Conservation (phyloP, 2,888 invertebrate genomes). For the Cephus rjabovi region DNA sequence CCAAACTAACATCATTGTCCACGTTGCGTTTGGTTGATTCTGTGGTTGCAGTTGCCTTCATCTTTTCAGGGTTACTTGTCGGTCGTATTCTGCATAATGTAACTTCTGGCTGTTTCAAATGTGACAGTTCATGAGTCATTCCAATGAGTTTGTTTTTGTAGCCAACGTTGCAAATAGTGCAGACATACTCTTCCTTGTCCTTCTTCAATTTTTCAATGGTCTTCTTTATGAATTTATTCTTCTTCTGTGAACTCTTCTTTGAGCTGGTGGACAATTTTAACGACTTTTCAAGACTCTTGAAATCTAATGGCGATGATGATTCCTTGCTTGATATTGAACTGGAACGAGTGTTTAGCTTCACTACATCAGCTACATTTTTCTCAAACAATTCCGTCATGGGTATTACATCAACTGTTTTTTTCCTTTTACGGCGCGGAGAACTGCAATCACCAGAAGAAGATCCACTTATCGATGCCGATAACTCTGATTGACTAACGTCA, state of each 20-base stretch:
- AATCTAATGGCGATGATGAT: slow-evolving; percentile 9
- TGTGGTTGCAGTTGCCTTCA: neutral
- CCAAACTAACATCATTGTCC: neutral
- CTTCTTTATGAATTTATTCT: neutral
- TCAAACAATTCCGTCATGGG: neutral
- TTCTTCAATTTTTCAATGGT: slow-evolving; percentile 9
- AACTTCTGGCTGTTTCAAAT: slow-evolving; percentile 49
- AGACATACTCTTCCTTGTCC: slow-evolving; percentile 28
- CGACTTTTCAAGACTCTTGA: slow-evolving; percentile 20
- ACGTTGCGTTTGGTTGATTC: neutral
- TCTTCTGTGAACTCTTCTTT: neutral
- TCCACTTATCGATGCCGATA: neutral
- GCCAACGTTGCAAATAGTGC: slow-evolving; percentile 42
- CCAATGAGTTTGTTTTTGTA: slow-evolving; percentile 47
- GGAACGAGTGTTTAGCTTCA: slow-evolving; percentile 7
- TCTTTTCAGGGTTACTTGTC: neutral
- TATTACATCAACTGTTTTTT: neutral
- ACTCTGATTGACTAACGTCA: neutral
- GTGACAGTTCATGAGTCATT: slow-evolving; percentile 50
- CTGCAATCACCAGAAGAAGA: neutral
- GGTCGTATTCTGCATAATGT: slow-evolving; percentile 40
- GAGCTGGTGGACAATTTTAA: neutral
- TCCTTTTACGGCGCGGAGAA: neutral
- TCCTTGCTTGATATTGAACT: slow-evolving; percentile 25
- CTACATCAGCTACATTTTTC: neutral